Evolutionary conservation across 2,797 vertebrate genomes (phyloP).

Genomic region (Pitangus sulphuratus): DNA sequence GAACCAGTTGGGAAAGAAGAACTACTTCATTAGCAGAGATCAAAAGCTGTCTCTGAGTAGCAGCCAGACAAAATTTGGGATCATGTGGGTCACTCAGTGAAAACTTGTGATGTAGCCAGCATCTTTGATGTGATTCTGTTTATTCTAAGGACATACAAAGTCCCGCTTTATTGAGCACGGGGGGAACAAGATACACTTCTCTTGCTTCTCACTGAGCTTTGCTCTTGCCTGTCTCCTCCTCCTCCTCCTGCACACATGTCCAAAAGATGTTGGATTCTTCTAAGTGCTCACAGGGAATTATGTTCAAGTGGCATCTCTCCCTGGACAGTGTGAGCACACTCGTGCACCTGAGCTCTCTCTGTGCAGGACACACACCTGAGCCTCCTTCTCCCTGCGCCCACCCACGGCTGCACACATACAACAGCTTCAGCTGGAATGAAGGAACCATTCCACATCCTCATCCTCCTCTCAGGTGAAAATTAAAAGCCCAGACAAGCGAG

Average conservation of each 20-base stretch:
- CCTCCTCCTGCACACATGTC: background rate
- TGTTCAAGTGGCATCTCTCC: accelerated
- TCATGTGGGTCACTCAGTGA: background rate
- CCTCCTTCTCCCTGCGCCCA: accelerated
- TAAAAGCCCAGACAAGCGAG: background rate
- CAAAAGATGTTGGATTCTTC: accelerated
- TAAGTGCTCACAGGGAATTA: accelerated
- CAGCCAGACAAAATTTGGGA: background rate
- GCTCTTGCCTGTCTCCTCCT: background rate
- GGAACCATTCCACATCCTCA: accelerated
- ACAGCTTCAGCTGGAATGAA: background rate
- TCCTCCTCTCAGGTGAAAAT: background rate
- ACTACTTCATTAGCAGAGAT: background rate
- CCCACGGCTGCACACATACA: background rate
- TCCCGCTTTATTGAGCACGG: background rate
- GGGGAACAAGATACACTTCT: background rate
- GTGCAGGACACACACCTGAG: background rate
- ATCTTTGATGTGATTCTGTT: slow-evolving; percentile 31
- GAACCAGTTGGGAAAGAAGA: background rate
- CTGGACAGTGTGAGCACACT: accelerated
- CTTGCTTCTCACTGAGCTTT: background rate
- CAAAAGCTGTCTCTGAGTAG: slow-evolving; percentile 14
- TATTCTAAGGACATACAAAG: background rate
- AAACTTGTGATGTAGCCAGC: slow-evolving; percentile 21
- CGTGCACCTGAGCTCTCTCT: accelerated